Conservation (phyloP, 2,113 vertebrate species). For the Dendropsophus ebraccatus region DNA sequence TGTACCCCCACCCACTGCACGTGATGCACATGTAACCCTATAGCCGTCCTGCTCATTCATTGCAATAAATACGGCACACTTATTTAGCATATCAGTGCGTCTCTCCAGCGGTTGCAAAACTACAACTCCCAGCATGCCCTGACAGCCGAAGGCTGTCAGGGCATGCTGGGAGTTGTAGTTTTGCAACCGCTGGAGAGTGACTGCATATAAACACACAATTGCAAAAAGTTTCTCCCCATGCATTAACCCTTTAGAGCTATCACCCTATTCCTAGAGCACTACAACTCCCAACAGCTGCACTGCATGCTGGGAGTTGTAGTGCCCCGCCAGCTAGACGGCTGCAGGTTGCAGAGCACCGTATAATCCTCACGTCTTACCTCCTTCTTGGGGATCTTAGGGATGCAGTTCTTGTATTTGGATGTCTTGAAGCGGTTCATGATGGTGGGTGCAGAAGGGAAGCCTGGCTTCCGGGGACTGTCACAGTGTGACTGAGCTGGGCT, state of each 20-base stretch:
- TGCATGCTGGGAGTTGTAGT: not conserved
- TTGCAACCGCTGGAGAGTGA: no score
- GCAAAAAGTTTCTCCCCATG: not conserved
- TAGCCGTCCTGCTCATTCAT: not conserved
- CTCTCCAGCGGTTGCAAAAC: no score
- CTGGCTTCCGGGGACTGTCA: not conserved
- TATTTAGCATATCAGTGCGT: not conserved
- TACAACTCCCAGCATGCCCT: no score
- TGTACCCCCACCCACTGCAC: not conserved
- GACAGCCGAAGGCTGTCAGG: no score
- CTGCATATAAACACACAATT: no score
- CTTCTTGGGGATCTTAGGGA: slow-evolving; percentile 82
- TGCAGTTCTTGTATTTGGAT: slow-evolving; percentile 91
- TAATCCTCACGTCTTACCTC: slow-evolving; percentile 73
- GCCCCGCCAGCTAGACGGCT: not conserved
- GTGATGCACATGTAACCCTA: not conserved
- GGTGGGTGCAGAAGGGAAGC: slow-evolving; percentile 13
- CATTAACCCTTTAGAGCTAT: not conserved
- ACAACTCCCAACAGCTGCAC: not conserved
- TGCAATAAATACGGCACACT: not conserved
- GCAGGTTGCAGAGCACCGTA: not conserved
- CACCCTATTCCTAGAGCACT: no score
- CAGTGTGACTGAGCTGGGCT: not conserved
- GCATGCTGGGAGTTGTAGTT: no score
- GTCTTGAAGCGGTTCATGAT: slow-evolving; percentile 91